Percentiles rank a stretch among this genome's conserved stretches.
These are phyloP conservation scores for Caenorhabditis zanzibari DNA, from an alignment of 2,888 invertebrate species.

Conservation along the genomic window DNA sequence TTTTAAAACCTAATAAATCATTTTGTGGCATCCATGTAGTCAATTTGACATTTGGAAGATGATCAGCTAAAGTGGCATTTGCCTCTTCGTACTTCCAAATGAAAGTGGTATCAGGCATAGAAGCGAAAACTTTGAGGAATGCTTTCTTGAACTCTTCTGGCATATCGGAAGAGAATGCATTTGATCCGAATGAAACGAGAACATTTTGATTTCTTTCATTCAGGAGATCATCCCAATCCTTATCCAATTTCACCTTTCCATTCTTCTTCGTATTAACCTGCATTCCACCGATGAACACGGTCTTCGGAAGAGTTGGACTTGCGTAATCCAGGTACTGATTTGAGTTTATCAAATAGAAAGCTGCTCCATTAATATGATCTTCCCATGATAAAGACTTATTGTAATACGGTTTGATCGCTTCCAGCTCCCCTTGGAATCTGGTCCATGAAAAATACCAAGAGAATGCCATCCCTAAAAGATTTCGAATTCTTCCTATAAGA, in stretches of 20 bases:
- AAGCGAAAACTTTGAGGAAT: conserved; percentile 49
- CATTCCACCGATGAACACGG: conserved; percentile 67
- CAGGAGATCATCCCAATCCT: conserved; percentile 55
- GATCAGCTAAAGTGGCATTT: conserved; percentile 51
- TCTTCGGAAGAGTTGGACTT: conserved; percentile 61
- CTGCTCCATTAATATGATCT: conserved; percentile 40
- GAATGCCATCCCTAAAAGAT: conserved; percentile 33
- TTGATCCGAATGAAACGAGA: conserved; percentile 64
- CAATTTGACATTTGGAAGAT: conserved; percentile 59
- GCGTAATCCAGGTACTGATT: conserved; percentile 63
- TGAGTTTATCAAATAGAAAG: conserved; percentile 58
- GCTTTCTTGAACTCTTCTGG: conserved; percentile 35
- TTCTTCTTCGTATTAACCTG: conserved; percentile 59
- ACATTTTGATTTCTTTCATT: conserved; percentile 46
- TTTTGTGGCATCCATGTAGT: conserved; percentile 68
- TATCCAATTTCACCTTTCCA: conserved; percentile 18
- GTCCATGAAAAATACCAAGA: conserved; percentile 34
- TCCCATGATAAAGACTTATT: conserved; percentile 29
- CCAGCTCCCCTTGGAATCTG: conserved; percentile 37
- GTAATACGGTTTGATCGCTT: conserved; percentile 44
- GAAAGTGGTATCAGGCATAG: conserved; percentile 61
- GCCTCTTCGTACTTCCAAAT: conserved; percentile 70
- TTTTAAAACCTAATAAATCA: conserved; percentile 51
- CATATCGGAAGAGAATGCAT: conserved; percentile 50
- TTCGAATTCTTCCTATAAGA: conserved; percentile 29